These are phyloP conservation scores for Xylocopa sonorina DNA, from an alignment of 1,140 invertebrate species.

Conservation along the genomic window DNA sequence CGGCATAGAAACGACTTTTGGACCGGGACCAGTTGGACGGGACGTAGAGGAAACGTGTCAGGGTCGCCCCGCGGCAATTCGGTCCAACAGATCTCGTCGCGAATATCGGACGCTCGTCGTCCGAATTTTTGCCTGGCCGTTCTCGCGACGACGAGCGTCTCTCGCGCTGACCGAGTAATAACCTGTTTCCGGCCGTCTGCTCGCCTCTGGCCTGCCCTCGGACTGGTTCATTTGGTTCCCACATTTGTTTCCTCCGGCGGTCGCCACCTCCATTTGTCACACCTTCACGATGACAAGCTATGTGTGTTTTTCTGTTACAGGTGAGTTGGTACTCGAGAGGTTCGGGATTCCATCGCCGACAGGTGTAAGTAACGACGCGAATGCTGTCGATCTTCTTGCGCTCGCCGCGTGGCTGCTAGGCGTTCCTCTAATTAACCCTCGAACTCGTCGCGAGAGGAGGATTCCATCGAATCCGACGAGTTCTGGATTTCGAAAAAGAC, in stretches of 20 bases:
- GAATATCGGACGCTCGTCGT: neutral
- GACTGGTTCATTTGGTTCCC: neutral
- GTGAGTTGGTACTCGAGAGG: neutral
- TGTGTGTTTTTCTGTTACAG: neutral
- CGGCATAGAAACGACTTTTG: slow-evolving; percentile 11
- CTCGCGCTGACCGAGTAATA: neutral
- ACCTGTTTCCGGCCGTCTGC: neutral
- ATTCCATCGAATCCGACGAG: too few species aligned
- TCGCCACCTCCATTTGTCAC: neutral
- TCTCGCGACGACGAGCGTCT: slow-evolving; percentile 3
- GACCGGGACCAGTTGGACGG: slow-evolving; percentile 3
- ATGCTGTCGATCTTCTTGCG: too few species aligned
- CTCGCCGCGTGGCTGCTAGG: too few species aligned
- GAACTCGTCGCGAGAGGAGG: too few species aligned
- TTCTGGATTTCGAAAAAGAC: too few species aligned
- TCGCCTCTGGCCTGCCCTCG: neutral
- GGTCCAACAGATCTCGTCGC: slow-evolving; percentile 20
- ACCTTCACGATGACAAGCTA: neutral
- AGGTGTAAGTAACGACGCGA: neutral
- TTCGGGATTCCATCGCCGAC: neutral
- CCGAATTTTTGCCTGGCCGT: slow-evolving; percentile 20
- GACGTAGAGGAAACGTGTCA: slow-evolving; percentile 45
- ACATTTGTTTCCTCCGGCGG: neutral
- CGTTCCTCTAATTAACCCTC: too few species aligned
- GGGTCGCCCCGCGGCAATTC: slow-evolving; percentile 22